Conservation (phyloP, 2,113 vertebrate species). For the Macquaria ambigua region DNA sequence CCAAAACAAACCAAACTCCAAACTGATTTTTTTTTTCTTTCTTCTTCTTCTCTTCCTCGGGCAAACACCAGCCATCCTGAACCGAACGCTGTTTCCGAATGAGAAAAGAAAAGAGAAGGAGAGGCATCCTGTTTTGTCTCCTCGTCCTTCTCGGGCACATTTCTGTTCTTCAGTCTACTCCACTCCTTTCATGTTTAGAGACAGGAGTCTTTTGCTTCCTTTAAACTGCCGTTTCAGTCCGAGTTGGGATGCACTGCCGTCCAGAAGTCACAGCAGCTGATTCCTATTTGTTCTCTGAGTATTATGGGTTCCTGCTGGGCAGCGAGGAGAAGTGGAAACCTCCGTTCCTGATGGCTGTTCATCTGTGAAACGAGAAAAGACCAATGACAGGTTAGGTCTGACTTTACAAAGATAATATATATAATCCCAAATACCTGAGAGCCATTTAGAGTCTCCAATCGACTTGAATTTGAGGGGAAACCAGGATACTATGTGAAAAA, state of each 20-base stretch:
- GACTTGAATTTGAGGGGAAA: neutral
- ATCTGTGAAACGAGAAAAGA: constrained; percentile 65
- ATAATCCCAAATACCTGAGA: neutral
- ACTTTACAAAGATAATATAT: neutral
- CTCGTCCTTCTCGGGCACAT: neutral
- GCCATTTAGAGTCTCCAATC: neutral
- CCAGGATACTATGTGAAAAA: neutral
- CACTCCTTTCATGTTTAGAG: constrained; percentile 19
- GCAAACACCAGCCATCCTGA: neutral
- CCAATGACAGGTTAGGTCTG: neutral
- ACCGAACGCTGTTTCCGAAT: neutral
- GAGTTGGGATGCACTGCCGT: neutral
- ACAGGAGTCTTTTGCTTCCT: constrained; percentile 30
- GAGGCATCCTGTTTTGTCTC: neutral
- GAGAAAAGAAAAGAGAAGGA: neutral
- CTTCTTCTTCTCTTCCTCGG: neutral
- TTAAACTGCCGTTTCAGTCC: constrained; percentile 23
- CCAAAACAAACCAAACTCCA: neutral
- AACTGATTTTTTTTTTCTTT: neutral
- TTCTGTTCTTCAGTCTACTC: constrained; percentile 54
- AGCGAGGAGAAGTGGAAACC: constrained; percentile 59
- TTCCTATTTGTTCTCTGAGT: constrained; percentile 75
- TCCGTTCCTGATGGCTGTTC: constrained; percentile 60
- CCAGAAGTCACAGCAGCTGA: constrained; percentile 40
- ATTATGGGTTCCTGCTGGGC: constrained; percentile 67